Evolutionary conservation across 2,113 vertebrate species (phyloP).

Genomic region (Lutjanus erythropterus): DNA sequence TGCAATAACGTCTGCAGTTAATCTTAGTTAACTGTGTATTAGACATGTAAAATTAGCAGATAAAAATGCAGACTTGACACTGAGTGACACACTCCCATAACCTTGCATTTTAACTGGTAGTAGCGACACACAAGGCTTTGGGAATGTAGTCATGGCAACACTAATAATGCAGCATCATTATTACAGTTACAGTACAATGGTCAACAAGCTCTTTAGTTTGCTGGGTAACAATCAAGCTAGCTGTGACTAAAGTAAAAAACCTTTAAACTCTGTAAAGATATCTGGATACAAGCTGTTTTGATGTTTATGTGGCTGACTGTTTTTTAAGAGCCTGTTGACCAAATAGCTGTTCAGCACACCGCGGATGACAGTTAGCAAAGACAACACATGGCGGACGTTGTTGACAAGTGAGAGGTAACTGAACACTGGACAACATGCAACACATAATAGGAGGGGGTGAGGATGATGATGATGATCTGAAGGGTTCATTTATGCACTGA

Average conservation of each 20-base stretch:
- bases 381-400: constrained; percentile 71
- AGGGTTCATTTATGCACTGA: background rate
- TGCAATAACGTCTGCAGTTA: constrained; percentile 27
- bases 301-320: background rate
- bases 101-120: constrained; percentile 57
- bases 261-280: background rate
- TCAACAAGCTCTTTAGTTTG: constrained; percentile 77
- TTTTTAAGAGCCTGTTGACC: constrained; percentile 78
- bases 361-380: constrained; percentile 66
- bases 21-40: constrained; percentile 26
- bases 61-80: constrained; percentile 32
- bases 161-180: constrained; percentile 37
- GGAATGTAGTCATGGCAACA: constrained; percentile 34
- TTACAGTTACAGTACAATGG: constrained; percentile 56
- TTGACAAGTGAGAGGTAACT: constrained; percentile 70
- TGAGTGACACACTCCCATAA: constrained; percentile 53
- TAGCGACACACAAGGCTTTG: constrained; percentile 59
- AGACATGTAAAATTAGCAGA: constrained; percentile 27
- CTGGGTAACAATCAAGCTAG: background rate
- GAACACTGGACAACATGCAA: constrained; percentile 79
- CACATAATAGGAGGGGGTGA: constrained; percentile 57
- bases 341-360: constrained; percentile 71
- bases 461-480: constrained; percentile 33
- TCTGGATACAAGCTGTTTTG: background rate
- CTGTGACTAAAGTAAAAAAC: background rate